phyloP scores from a whole-genome alignment of 2,888 invertebrate species.

The Argyresthia albistria region DNA sequence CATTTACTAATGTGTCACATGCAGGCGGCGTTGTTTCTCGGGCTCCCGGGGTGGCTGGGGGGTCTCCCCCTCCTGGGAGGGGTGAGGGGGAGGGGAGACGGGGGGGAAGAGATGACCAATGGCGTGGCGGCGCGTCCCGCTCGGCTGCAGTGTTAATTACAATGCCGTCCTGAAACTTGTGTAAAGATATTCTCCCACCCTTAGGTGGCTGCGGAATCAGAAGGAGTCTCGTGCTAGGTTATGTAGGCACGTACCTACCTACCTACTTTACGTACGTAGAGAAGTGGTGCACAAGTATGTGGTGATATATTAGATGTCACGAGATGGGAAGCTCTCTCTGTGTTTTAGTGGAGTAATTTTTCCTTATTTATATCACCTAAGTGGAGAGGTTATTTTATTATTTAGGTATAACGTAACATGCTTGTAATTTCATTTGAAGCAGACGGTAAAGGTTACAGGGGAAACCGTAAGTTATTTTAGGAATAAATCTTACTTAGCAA shows the following conservation, averaged over 20 bases:
- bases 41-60: conserved; percentile 13
- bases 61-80: neutral
- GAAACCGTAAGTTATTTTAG: no score
- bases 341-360: no score
- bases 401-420: no score
- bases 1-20: conserved; percentile 74
- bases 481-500: no score
- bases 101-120: conserved; percentile 59
- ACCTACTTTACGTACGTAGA: no score
- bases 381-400: no score
- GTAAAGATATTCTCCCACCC: neutral
- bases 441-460: no score
- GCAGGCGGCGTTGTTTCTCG: conserved; percentile 68
- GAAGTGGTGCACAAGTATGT: neutral
- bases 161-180: conserved; percentile 13
- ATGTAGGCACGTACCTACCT: no score
- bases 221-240: neutral
- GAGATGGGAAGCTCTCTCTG: no score
- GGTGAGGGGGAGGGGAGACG: conserved; percentile 17
- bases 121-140: conserved; percentile 32
- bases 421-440: no score
- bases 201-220: neutral
- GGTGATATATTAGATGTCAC: neutral
- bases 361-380: no score
- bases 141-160: conserved; percentile 55